These are phyloP conservation scores for Phaethornis superciliosus DNA, from an alignment of 2,113 vertebrate genomes.

Conservation along the genomic window DNA sequence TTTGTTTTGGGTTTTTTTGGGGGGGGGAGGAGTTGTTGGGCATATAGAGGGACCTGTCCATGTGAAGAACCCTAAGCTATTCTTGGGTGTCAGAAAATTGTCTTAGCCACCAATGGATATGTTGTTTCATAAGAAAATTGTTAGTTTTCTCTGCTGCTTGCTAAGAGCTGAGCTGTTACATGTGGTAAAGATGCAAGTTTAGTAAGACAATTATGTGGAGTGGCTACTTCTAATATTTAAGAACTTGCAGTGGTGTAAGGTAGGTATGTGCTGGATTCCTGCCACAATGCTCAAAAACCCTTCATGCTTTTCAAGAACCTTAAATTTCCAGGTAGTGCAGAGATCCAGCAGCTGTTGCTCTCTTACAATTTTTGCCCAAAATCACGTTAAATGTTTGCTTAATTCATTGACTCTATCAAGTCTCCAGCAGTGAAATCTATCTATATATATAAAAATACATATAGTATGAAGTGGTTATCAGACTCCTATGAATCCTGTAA, in stretches of 20 bases:
- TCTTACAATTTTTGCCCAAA: not conserved
- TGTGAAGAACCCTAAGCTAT: not conserved
- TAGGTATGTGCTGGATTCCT: not conserved
- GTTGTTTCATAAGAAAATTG: not conserved
- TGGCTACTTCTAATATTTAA: not conserved
- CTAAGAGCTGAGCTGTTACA: not conserved
- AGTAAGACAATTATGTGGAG: conserved; percentile 1
- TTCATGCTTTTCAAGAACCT: not conserved
- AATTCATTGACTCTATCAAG: not conserved
- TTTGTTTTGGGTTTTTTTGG: not conserved
- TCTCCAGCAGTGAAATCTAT: not conserved
- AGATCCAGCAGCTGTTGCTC: not conserved
- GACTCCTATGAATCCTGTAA: not conserved
- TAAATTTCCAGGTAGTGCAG: not conserved
- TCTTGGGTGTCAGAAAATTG: not conserved
- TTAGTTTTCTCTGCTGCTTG: not conserved
- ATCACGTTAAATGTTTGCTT: not conserved
- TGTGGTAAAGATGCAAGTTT: not conserved
- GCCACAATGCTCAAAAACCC: not conserved
- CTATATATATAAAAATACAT: too few species aligned
- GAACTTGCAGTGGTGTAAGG: not conserved
- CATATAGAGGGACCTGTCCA: not conserved
- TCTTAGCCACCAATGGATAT: not conserved
- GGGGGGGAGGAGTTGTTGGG: not conserved
- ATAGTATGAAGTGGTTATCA: not conserved